Conservation (phyloP, 2,797 vertebrate genomes). For the Luscinia luscinia region DNA sequence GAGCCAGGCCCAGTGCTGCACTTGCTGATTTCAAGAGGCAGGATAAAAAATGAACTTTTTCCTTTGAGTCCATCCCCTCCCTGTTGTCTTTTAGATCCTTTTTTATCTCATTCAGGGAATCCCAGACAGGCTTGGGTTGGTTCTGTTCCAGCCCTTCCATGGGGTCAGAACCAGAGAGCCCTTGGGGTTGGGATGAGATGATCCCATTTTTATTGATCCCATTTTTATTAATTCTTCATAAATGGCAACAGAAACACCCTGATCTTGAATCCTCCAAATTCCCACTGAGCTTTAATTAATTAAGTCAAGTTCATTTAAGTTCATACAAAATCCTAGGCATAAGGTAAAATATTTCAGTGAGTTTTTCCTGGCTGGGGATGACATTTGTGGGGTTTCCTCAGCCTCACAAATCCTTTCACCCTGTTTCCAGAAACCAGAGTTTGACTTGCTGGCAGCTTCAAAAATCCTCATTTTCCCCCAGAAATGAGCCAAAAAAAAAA, state of each 20-base stretch:
- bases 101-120: too few species aligned
- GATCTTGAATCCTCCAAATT: too few species aligned
- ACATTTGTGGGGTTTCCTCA: not conserved
- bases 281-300: fast-evolving
- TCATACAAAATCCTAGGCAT: fast-evolving
- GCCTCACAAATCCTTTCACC: not conserved
- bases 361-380: not conserved
- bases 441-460: too few species aligned
- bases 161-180: too few species aligned
- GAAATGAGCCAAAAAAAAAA: too few species aligned
- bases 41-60: not conserved
- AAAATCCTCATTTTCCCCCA: too few species aligned
- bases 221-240: not conserved
- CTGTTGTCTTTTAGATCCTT: not conserved
- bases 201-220: too few species aligned
- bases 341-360: not conserved
- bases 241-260: not conserved
- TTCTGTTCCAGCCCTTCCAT: not conserved
- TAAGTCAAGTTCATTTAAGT: not conserved
- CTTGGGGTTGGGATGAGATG: not conserved
- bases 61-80: not conserved
- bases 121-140: not conserved
- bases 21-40: too few species aligned
- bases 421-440: fast-evolving
- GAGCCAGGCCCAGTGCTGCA: too few species aligned